These are phyloP conservation scores for Scolanthus callimorphus DNA, from an alignment of 92 coral and sea anemone species.

Conservation along the genomic window DNA sequence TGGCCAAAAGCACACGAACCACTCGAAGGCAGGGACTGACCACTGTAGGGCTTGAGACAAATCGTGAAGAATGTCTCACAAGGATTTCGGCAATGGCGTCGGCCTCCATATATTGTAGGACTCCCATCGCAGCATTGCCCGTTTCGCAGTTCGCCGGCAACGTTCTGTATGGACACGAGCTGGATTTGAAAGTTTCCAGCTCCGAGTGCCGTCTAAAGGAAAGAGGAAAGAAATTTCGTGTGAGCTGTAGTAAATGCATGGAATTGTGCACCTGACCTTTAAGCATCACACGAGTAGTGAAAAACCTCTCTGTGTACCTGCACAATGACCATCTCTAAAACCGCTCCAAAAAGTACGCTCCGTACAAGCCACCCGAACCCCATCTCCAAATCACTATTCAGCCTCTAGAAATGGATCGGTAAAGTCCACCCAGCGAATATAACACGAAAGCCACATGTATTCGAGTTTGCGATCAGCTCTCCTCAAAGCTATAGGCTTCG, in stretches of 20 bases:
- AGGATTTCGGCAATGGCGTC: slow-evolving; percentile 66
- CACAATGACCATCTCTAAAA: slow-evolving; percentile 64
- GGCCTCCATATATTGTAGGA: slow-evolving; percentile 87
- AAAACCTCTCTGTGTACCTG: slow-evolving; percentile 59
- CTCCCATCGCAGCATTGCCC: slow-evolving; percentile 98
- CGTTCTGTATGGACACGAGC: slow-evolving; percentile 80
- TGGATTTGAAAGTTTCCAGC: slow-evolving; percentile 91
- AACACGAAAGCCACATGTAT: slow-evolving; percentile 64
- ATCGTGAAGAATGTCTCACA: slow-evolving; percentile 94
- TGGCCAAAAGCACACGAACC: slow-evolving; percentile 91
- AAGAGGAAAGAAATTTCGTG: slow-evolving; percentile 21
- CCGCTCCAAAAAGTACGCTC: slow-evolving; percentile 59
- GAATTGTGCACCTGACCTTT: slow-evolving; percentile 75
- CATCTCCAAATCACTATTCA: slow-evolving; percentile 49
- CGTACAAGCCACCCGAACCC: slow-evolving; percentile 54
- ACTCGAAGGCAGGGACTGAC: slow-evolving; percentile 46
- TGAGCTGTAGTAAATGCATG: slow-evolving; percentile 39
- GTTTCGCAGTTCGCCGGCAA: slow-evolving; percentile 75
- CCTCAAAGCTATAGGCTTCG: too few relatives aligned
- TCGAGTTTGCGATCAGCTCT: too few relatives aligned
- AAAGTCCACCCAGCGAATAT: slow-evolving; percentile 27
- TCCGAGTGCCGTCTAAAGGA: slow-evolving; percentile 65
- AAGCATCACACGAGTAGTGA: slow-evolving; percentile 68
- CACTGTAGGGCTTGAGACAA: slow-evolving; percentile 82
- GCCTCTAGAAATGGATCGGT: slow-evolving; percentile 55